Conservation (phyloP, 2,888 invertebrate genomes). For the Automeris io region DNA sequence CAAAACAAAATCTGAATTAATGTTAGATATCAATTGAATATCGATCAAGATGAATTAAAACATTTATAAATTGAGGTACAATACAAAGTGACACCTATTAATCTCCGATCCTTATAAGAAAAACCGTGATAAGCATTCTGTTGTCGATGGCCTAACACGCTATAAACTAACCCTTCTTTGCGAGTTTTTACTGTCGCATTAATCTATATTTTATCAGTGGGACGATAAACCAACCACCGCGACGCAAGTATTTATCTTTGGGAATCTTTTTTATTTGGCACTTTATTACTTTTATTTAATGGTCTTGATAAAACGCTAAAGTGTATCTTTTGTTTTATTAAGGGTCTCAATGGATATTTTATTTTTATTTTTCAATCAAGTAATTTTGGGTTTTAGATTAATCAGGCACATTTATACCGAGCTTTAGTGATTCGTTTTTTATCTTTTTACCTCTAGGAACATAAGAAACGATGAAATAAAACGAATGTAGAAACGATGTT, state of each 20-base stretch:
- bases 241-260: slow-evolving; percentile 50
- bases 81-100: slow-evolving; percentile 2
- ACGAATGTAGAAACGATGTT: no score
- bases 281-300: slow-evolving; percentile 69
- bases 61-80: not conserved
- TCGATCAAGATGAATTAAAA: no score
- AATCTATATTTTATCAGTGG: slow-evolving; percentile 65
- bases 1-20: no score
- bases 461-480: no score
- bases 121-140: slow-evolving; percentile 29
- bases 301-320: slow-evolving; percentile 52
- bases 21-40: no score
- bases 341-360: slow-evolving; percentile 3
- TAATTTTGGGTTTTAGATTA: not conserved
- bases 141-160: slow-evolving; percentile 36
- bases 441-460: no score
- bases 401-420: not conserved
- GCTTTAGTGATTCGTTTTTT: no score
- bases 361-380: slow-evolving; percentile 3
- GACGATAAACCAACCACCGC: slow-evolving; percentile 44
- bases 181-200: slow-evolving; percentile 51
- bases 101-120: slow-evolving; percentile 1
- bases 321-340: slow-evolving; percentile 23
- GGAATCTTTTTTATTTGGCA: slow-evolving; percentile 59
- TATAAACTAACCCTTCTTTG: slow-evolving; percentile 35